Conservation (phyloP, 2,797 vertebrate species). For the Etheostoma nigrum region DNA sequence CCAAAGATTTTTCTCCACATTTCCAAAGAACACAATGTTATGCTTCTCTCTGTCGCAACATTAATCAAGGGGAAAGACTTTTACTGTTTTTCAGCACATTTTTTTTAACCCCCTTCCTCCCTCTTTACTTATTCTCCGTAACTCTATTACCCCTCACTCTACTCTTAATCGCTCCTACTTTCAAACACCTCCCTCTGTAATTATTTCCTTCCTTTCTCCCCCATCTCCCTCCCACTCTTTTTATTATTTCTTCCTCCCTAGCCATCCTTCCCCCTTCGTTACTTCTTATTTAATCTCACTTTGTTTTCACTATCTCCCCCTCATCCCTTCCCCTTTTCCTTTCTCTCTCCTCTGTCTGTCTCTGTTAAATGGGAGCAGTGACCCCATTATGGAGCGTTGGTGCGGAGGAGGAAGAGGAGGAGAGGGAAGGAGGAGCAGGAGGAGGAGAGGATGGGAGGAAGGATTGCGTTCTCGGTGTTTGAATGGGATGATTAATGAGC, state of each 20-base stretch:
- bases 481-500: constrained; percentile 84
- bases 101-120: constrained; percentile 11
- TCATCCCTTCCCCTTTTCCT: constrained; percentile 21
- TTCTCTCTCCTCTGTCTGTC: constrained; percentile 62
- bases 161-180: constrained; percentile 68
- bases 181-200: constrained; percentile 75
- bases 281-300: constrained; percentile 79
- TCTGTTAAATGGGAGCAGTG: constrained; percentile 84
- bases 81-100: constrained; percentile 60
- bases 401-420: constrained; percentile 67
- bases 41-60: constrained; percentile 57
- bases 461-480: constrained; percentile 71
- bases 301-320: constrained; percentile 50
- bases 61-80: constrained; percentile 60
- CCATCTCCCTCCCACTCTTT: constrained; percentile 40
- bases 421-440: constrained; percentile 71
- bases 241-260: constrained; percentile 69
- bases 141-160: constrained; percentile 63
- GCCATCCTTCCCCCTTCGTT: constrained; percentile 65
- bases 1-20: constrained; percentile 62
- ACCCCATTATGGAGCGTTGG: constrained; percentile 79
- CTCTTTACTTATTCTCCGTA: constrained; percentile 44
- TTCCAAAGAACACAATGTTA: constrained; percentile 72
- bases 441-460: constrained; percentile 74
- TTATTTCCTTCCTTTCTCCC: constrained; percentile 67